phyloP scores from a whole-genome alignment of 2,113 vertebrate genomes.

The Origma solitaria region DNA sequence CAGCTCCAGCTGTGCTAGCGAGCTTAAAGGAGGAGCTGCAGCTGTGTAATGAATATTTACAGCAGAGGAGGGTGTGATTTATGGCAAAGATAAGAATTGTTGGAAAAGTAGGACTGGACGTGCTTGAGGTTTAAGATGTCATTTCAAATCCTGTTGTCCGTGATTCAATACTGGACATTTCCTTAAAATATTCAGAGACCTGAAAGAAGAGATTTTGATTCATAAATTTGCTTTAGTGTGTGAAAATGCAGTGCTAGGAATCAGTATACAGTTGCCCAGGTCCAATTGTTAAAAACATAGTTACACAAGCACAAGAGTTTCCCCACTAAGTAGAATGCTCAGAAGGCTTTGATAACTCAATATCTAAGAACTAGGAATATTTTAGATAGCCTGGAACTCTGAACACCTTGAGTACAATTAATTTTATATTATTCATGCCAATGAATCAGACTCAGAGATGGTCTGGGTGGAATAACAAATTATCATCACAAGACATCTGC shows the following conservation, averaged over 20 bases:
- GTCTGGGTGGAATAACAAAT: neutral
- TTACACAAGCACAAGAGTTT: neutral
- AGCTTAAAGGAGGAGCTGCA: slow-evolving; percentile 41
- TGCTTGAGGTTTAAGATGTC: neutral
- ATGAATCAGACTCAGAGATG: neutral
- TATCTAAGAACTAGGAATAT: neutral
- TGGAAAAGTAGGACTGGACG: neutral
- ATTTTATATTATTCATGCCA: neutral
- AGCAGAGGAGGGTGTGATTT: neutral
- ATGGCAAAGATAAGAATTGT: neutral
- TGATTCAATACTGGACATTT: neutral
- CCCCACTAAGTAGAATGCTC: neutral
- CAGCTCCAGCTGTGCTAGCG: slow-evolving; percentile 42
- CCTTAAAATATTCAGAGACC: neutral
- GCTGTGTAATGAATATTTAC: slow-evolving; percentile 34
- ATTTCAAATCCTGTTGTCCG: neutral
- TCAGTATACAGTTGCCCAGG: neutral
- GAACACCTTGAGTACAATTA: neutral
- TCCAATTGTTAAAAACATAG: neutral
- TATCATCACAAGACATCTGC: neutral
- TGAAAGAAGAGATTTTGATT: neutral
- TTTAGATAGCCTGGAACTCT: neutral
- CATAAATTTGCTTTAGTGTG: neutral
- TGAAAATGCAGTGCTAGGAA: neutral
- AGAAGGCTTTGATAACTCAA: neutral